Percentiles rank a stretch among this genome's conserved stretches.
phyloP scores from a whole-genome alignment of 2,797 vertebrate genomes.

The Lithobates pipiens region DNA sequence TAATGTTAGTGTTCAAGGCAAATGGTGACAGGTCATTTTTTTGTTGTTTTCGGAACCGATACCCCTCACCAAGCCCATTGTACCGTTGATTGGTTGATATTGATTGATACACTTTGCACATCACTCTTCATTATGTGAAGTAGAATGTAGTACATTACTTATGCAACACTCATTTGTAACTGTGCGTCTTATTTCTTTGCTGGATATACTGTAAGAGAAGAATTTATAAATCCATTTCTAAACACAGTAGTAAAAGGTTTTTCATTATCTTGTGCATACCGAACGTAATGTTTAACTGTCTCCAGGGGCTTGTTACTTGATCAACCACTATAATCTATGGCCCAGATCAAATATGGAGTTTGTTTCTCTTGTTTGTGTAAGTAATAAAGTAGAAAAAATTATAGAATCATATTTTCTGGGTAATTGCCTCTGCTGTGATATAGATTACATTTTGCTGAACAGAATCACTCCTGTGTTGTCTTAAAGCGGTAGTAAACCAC shows the following conservation, averaged over 20 bases:
- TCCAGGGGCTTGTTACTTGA: not conserved
- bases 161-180: not conserved
- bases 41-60: too few species aligned
- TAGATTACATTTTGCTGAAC: not conserved
- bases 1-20: too few species aligned
- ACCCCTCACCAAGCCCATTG: not conserved
- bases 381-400: not conserved
- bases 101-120: not conserved
- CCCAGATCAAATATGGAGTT: not conserved
- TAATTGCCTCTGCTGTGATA: not conserved
- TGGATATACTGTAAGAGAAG: not conserved
- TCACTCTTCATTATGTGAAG: not conserved
- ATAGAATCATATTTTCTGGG: not conserved
- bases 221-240: not conserved
- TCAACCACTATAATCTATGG: not conserved
- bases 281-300: not conserved
- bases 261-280: not conserved
- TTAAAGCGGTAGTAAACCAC: too few species aligned
- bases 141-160: not conserved
- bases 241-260: not conserved
- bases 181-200: not conserved
- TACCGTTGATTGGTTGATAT: not conserved
- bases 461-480: too few species aligned
- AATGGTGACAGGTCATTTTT: too few species aligned
- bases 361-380: not conserved